These are phyloP conservation scores for Shinisaurus crocodilurus DNA, from an alignment of 2,113 vertebrate species.

Conservation along the genomic window DNA sequence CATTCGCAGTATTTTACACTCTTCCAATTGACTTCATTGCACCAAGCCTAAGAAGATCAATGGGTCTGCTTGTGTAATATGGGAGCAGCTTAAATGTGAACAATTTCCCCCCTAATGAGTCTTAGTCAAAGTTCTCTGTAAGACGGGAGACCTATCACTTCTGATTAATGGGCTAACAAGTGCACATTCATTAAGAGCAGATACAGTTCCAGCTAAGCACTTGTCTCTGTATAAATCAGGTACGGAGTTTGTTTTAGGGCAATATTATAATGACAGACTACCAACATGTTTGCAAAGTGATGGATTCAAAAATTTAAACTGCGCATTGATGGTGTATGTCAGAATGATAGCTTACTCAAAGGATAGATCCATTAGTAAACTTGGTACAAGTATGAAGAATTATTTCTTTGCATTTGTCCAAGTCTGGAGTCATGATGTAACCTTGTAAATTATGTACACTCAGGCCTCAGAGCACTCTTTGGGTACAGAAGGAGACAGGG, in stretches of 20 bases:
- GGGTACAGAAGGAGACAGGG: not conserved
- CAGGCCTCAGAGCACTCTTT: not conserved
- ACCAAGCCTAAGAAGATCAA: not conserved
- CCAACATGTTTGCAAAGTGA: not conserved
- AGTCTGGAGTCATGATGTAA: not conserved
- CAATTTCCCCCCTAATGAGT: not conserved
- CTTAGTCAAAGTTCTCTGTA: not conserved
- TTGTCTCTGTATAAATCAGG: not conserved
- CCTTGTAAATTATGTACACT: not conserved
- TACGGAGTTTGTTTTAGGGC: not conserved
- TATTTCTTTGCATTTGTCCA: not conserved
- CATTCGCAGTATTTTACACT: not conserved
- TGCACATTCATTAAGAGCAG: conserved; percentile 1
- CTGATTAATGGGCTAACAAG: conserved; percentile 5
- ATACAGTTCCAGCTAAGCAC: not conserved
- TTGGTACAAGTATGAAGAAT: not conserved
- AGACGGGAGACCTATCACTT: not conserved
- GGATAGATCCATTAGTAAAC: not conserved
- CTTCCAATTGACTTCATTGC: not conserved
- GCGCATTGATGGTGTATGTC: not conserved
- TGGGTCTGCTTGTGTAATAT: not conserved
- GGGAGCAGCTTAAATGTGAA: not conserved
- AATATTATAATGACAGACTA: not conserved
- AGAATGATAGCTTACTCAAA: not conserved
- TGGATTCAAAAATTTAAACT: not conserved